A percentile compares a stretch with the other conserved stretches of the same genome.
These are phyloP conservation scores for Plecotus auritus DNA, from an alignment of 2,113 vertebrate genomes.

Conservation along the genomic window DNA sequence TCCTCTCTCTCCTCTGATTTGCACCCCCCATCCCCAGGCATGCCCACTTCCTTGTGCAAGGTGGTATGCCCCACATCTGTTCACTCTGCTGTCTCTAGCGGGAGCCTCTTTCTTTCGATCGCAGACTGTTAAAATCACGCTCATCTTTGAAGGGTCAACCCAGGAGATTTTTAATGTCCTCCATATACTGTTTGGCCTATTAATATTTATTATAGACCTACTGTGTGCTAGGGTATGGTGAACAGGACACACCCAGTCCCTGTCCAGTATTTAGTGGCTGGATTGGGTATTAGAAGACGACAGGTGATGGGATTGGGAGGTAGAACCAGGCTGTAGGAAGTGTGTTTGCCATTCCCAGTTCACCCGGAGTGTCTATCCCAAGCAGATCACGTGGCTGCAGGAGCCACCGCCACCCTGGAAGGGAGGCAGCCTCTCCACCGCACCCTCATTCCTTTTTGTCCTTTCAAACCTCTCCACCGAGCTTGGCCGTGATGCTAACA, in stretches of 20 bases:
- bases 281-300: not conserved
- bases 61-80: accelerated
- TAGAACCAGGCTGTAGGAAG: not conserved
- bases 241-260: not conserved
- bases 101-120: not conserved
- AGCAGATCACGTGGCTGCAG: accelerated
- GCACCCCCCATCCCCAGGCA: accelerated
- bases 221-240: accelerated
- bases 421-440: not conserved
- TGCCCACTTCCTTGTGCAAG: accelerated
- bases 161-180: not conserved
- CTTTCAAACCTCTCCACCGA: not conserved
- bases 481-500: constrained; percentile 30
- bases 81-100: accelerated
- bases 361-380: accelerated
- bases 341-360: accelerated
- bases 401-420: accelerated
- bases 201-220: not conserved
- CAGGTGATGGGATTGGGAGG: accelerated
- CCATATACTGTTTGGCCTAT: not conserved
- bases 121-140: not conserved
- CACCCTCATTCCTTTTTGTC: constrained; percentile 18
- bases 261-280: not conserved
- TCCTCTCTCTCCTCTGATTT: not conserved
- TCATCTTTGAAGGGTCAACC: not conserved